Evolutionary conservation across 2,888 invertebrate species (phyloP), one percentile per base, ranked within the genome.

Genomic region (Pyrocoelia pectoralis): DNA sequence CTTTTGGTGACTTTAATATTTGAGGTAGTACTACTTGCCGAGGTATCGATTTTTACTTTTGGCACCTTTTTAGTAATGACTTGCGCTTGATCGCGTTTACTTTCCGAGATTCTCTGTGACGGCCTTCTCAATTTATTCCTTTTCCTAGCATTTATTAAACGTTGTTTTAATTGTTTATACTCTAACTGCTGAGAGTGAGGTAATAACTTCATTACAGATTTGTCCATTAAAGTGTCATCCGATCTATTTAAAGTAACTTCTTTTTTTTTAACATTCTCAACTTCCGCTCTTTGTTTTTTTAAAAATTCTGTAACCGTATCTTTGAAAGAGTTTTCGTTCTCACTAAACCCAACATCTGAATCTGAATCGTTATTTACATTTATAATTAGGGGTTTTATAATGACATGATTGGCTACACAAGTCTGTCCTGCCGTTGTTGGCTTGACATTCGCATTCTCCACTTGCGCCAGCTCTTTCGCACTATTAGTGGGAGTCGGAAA

Each of bases 181-280:
- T 82, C 81, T 38, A 77, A 62, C 70, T 81, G 81, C 70, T 81
- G 78, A 5, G 74, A 76, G 68, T 77, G 75, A 10, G 81, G 80
- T 51, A 82, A 68, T 33, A 80, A 72, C 65, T 79, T 80, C 15
- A 81, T 73, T 9, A 76, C 74, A 0, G 80, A 80, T 60, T 80
- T 80, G 64, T 72, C 72, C 24, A 71, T 58, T 5, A 65, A 18
- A 2, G 18, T 46, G 48, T 61, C 60, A 8, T 56, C 38, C 9
- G 55, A 54, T 54, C 19, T 58, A 51, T 56, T 59, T 19, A 55
- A 12, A 43, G 38, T 33, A 50, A 52, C n/a, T n/a, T 50, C 50
- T 9, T 41, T 38, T 14, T 52, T 48, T 49, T 68, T 61, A 14
- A 41, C 61, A 54, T 76, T 72, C 9, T 81, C 81, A 5, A 78